Evolutionary conservation across 2,113 vertebrate species (phyloP).

Genomic region (Neolamprologus modestus): DNA sequence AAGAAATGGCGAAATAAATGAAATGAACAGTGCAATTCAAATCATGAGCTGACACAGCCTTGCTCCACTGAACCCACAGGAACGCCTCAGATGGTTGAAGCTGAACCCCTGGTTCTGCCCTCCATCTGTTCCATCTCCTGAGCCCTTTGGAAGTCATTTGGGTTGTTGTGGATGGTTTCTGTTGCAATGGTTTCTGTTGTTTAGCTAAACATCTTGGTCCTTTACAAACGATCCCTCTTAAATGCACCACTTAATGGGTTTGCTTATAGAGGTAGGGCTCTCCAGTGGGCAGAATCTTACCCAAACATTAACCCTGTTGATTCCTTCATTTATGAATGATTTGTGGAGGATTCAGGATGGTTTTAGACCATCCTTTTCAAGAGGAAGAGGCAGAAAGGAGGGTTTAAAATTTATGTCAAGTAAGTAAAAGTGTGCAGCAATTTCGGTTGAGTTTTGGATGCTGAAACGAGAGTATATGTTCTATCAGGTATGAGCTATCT

Average conservation of each 20-base stretch:
- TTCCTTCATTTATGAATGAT: neutral
- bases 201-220: neutral
- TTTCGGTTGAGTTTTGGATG: neutral
- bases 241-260: neutral
- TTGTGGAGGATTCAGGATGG: neutral
- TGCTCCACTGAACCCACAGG: neutral
- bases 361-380: fast-evolving
- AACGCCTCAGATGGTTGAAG: neutral
- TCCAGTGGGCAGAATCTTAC: neutral
- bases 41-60: neutral
- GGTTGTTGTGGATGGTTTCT: neutral
- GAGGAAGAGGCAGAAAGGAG: neutral
- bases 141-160: neutral
- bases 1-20: neutral
- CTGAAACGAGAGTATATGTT: neutral
- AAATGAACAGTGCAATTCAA: neutral
- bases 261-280: neutral
- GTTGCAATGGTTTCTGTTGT: neutral
- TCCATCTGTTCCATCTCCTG: neutral
- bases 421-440: neutral
- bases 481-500: neutral
- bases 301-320: neutral
- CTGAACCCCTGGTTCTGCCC: neutral
- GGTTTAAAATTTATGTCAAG: neutral
- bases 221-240: neutral